Base-by-base conservation (phyloP, 2,113 vertebrate species). In the Limanda limanda region DNA sequence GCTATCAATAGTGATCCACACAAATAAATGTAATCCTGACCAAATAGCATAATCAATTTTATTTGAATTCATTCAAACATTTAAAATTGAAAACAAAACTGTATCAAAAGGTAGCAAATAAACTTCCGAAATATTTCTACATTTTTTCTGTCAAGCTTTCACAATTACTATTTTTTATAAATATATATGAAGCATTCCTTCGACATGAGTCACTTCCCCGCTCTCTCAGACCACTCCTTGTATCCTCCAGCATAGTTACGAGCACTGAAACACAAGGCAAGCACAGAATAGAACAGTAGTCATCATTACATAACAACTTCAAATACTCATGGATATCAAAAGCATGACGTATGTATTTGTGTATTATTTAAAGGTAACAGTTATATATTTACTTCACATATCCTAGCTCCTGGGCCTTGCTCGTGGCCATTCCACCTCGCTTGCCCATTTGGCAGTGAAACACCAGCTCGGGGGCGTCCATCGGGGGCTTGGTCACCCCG, bases 381-480 rank as follows among this genome's bases (percentile, higher is more conserved):
- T 62, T 35, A 74, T 13, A n/a, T 60, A 76, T 84, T 78, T 91
- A 95, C 95, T 88, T 92, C 14, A 68, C 23, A 14, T 92, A 96
- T 60, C 96, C 96, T 0, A 95, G 89, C 17, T 74, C 2, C 2
- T 6, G 62, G 55, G 95, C 95, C 2, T 91, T 92, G n/a, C 83
- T 58, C 1, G 92, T 93, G 58, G 95, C 96, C 20, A 5, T 27
- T n/a, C 0, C 72, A 13, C 94, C 95, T 68, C 95, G 85, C 11
- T 14, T 86, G 65, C 96, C 95, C 48, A 94, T 51, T 45, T 95
- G 95, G 74, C 96, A 96, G 85, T 96, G 92, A 87, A 97, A 95
- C 68, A 96, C 69, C 57, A 96, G 79, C 31, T 95, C 88, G n/a
- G 92, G 74, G 2, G 92, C 81, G 13, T 95, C 93, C 57, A 73